phyloP scores from a whole-genome alignment of 2,888 invertebrate species.

The Drosophila infuscata region DNA sequence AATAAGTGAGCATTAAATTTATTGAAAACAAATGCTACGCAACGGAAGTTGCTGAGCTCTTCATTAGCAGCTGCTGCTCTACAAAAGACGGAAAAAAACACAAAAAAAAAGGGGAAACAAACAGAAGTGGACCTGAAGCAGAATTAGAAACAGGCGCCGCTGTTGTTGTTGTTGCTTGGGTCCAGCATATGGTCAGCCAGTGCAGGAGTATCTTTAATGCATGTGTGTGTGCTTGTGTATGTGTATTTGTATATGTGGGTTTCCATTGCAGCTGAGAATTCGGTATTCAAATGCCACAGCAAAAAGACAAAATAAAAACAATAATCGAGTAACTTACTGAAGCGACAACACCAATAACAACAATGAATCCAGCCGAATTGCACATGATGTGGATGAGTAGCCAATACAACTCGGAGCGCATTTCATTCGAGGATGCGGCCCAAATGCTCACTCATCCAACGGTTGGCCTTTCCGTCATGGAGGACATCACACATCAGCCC shows the following conservation, averaged over 20 bases:
- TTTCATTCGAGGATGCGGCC: constrained; percentile 84
- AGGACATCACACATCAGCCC: constrained; percentile 86
- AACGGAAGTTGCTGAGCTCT: constrained; percentile 23
- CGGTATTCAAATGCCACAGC: constrained; percentile 27
- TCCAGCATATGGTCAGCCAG: constrained; percentile 57
- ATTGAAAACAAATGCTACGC: constrained; percentile 2
- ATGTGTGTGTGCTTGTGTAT: constrained; percentile 11
- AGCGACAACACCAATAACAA: constrained; percentile 22
- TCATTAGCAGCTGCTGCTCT: constrained; percentile 34
- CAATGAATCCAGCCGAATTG: constrained; percentile 79
- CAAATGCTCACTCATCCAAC: constrained; percentile 85
- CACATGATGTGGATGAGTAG: constrained; percentile 89
- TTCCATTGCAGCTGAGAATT: constrained; percentile 32
- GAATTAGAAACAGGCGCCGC: constrained; percentile 38
- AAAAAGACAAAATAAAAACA: constrained; percentile 24
- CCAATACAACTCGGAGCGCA: constrained; percentile 84
- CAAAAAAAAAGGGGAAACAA: constrained; percentile 37
- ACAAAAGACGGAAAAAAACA: constrained; percentile 39
- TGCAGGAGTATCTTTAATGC: constrained; percentile 41
- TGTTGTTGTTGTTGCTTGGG: constrained; percentile 20
- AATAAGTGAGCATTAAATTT: background rate
- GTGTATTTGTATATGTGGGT: constrained; percentile 21
- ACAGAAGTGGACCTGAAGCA: constrained; percentile 42
- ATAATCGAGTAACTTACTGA: constrained; percentile 23
- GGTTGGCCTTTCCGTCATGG: constrained; percentile 86